Evolutionary conservation across 2,113 vertebrate species (phyloP).

Genomic region (Salvelinus sp.): DNA sequence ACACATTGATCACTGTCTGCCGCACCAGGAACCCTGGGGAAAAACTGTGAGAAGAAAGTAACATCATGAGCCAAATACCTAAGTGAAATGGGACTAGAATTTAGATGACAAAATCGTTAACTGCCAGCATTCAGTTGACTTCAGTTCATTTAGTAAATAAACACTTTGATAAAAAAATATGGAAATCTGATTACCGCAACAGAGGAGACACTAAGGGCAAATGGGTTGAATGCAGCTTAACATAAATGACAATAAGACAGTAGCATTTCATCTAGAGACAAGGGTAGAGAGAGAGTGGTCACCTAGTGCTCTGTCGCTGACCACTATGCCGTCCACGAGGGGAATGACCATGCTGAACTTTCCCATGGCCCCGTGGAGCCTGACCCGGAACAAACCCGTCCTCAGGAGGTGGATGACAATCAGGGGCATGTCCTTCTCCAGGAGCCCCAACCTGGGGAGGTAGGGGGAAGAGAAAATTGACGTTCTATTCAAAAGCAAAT

Average conservation of each 20-base stretch:
- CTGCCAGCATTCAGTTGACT: background rate
- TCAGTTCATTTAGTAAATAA: too few relatives aligned
- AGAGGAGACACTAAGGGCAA: background rate
- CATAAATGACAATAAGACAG: too few relatives aligned
- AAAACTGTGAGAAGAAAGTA: background rate
- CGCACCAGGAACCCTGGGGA: slow-evolving; percentile 88
- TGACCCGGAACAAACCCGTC: slow-evolving; percentile 93
- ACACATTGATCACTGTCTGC: slow-evolving; percentile 93
- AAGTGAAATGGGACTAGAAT: too few relatives aligned
- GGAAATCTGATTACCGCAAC: background rate
- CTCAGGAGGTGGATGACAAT: slow-evolving; percentile 95
- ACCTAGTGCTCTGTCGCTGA: slow-evolving; percentile 93
- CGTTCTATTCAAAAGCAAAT: too few relatives aligned
- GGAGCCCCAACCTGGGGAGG: slow-evolving; percentile 77
- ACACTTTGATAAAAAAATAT: too few relatives aligned
- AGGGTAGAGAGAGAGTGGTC: slow-evolving; percentile 39
- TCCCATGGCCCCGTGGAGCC: slow-evolving; percentile 87
- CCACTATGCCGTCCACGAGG: slow-evolving; percentile 92
- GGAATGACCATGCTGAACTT: slow-evolving; percentile 96
- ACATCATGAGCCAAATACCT: slow-evolving; percentile 7
- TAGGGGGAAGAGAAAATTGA: too few relatives aligned
- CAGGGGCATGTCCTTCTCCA: slow-evolving; percentile 92
- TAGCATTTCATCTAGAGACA: too few relatives aligned
- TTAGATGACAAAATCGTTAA: background rate
- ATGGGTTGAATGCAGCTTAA: background rate